phyloP scores from a whole-genome alignment of 2,888 invertebrate genomes.

The Limulus polyphemus region DNA sequence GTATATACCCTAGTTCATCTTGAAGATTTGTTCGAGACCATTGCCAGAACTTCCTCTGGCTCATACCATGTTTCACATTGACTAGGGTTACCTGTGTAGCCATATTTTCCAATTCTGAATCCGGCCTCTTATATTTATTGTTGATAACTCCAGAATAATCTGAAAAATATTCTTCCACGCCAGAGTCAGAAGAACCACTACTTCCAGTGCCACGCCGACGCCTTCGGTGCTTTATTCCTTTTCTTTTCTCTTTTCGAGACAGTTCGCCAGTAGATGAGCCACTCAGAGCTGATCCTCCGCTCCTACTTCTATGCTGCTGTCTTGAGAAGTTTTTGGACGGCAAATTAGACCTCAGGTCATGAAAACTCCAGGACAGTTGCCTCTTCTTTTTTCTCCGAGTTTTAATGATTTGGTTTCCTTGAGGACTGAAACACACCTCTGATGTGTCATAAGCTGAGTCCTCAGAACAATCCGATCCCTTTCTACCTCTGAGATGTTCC shows the following conservation, averaged over 20 bases:
- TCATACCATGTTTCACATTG: slow-evolving; percentile 12
- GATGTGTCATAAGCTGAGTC: slow-evolving; percentile 23
- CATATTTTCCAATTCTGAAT: slow-evolving; percentile 3
- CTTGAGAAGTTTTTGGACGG: background rate
- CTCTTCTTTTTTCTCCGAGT: slow-evolving; percentile 7
- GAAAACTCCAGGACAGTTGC: slow-evolving; percentile 21
- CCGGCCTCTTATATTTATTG: background rate
- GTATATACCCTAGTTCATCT: slow-evolving; percentile 22
- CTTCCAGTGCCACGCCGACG: background rate
- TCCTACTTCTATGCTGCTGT: background rate
- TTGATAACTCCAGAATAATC: slow-evolving; percentile 8
- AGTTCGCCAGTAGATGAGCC: background rate
- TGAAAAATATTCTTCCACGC: slow-evolving; percentile 20
- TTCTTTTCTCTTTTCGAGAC: slow-evolving; percentile 4
- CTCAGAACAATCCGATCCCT: slow-evolving; percentile 8
- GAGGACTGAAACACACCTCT: slow-evolving; percentile 20
- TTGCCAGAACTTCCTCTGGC: slow-evolving; percentile 9
- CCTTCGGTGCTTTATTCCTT: slow-evolving; percentile 4
- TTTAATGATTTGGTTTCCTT: slow-evolving; percentile 8
- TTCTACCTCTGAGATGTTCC: background rate
- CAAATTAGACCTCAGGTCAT: slow-evolving; percentile 12
- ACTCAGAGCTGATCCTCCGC: background rate
- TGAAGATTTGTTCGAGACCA: slow-evolving; percentile 21
- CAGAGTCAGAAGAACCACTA: slow-evolving; percentile 19
- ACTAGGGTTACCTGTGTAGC: slow-evolving; percentile 9